Conservation (phyloP, 2,113 vertebrate genomes). For the Paraplagusia blochii region DNA sequence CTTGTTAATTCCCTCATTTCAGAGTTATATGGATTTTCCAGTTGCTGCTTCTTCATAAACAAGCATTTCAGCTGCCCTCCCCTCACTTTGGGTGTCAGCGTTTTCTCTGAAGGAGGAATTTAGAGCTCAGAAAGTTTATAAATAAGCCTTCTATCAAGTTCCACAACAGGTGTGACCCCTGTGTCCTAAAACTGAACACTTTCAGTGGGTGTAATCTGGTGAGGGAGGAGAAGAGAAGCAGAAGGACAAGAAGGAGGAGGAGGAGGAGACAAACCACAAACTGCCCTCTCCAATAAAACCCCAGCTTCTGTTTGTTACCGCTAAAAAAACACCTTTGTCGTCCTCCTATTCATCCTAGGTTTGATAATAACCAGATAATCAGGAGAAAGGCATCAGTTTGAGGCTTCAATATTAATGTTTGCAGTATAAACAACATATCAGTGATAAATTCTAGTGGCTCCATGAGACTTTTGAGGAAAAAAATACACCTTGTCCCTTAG, state of each 20-base stretch:
- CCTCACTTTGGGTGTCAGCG: slow-evolving; percentile 83
- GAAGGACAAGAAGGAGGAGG: too few species aligned
- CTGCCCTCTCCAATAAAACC: slow-evolving; percentile 46
- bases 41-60: slow-evolving; percentile 94
- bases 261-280: slow-evolving; percentile 23
- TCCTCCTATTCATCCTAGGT: slow-evolving; percentile 15
- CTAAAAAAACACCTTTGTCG: slow-evolving; percentile 1
- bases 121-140: slow-evolving; percentile 99
- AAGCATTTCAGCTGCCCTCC: slow-evolving; percentile 87
- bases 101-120: slow-evolving; percentile 97
- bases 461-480: slow-evolving; percentile 40
- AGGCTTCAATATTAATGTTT: slow-evolving; percentile 57
- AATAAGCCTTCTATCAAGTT: slow-evolving; percentile 99
- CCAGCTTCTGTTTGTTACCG: slow-evolving; percentile 16
- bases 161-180: slow-evolving; percentile 99
- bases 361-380: slow-evolving; percentile 52
- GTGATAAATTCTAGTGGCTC: slow-evolving; percentile 57
- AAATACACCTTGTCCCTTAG: slow-evolving; percentile 40
- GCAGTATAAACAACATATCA: slow-evolving; percentile 69
- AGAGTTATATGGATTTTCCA: slow-evolving; percentile 91
- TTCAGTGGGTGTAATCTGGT: slow-evolving; percentile 79
- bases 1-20: slow-evolving; percentile 92
- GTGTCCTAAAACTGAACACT: slow-evolving; percentile 99
- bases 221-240: slow-evolving; percentile 4
- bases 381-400: slow-evolving; percentile 59